phyloP scores from a whole-genome alignment of 2,113 vertebrate genomes.

The Heterocephalus glaber region DNA sequence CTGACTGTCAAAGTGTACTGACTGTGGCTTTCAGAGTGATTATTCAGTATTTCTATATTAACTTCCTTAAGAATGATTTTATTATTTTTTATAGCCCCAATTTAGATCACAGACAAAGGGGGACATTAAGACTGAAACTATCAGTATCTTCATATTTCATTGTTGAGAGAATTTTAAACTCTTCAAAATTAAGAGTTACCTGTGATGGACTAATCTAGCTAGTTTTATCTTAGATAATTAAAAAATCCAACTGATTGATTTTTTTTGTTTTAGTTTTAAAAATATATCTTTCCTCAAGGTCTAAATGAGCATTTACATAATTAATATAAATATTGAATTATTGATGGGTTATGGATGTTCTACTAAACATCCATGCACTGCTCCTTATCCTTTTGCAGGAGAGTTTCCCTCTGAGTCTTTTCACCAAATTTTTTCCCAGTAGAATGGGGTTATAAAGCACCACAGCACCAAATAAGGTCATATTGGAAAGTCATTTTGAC shows the following conservation, averaged over 20 bases:
- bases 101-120: not conserved
- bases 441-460: constrained; percentile 35
- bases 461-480: constrained; percentile 42
- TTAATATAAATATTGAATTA: constrained; percentile 44
- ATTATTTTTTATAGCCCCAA: not conserved
- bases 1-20: not conserved
- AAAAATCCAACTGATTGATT: not conserved
- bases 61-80: not conserved
- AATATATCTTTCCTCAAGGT: not conserved
- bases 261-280: constrained; percentile 1
- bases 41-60: not conserved
- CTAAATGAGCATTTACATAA: constrained; percentile 55
- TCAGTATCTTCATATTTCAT: not conserved
- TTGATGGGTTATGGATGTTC: not conserved
- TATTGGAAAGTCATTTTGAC: constrained; percentile 62
- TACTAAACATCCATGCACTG: not conserved
- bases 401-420: not conserved
- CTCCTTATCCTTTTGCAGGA: not conserved
- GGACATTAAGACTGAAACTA: not conserved
- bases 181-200: not conserved
- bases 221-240: constrained; percentile 46
- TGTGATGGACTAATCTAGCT: not conserved
- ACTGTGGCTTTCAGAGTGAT: not conserved
- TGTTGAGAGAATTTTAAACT: not conserved
- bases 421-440: not conserved